Base-by-base conservation (phyloP, 2,888 invertebrate genomes). In the Pecten maximus region DNA sequence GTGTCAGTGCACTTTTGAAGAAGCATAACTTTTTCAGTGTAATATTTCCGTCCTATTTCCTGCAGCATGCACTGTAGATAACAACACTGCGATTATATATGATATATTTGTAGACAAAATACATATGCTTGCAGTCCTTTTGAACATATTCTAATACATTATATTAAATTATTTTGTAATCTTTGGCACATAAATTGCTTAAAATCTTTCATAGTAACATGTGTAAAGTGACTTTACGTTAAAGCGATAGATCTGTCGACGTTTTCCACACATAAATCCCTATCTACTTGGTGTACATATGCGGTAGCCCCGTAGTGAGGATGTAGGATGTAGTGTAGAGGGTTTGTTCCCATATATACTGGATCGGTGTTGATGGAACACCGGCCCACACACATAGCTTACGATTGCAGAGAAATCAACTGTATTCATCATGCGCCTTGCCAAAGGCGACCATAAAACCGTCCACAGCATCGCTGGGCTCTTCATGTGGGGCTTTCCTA, bases 361-460 rank as follows among this genome's bases (percentile, higher is more conserved):
- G 74, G 6, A 28, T 74, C 12, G 74, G 74, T 74, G 74, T 74
- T 74, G 74, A 74, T 74, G 74, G 74, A 74, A 74, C 74, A 74
- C 74, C 74, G 6, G 74, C 74, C 90, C 90, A 90, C 90, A 90
- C 90, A 90, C 90, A 88, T 86, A 44, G 44, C 50, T 86, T 87
- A 89, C 88, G 40, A 48, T 23, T 50, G 87, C 74, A 50, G 28
- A 74, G 74, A 74, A 74, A 74, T 74, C 74, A 74, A 50, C 39
- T 60, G 40, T 88, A 90, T 90, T 88, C 90, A 90, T 90, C 90
- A 90, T 87, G 74, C 39, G 74, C 87, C 74, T 74, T 86, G 90
- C 90, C 90, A 87, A 54, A 86, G 90, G 90, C 90, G 90, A 50
- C 50, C 88, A 88, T 90, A 90, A 90, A 90, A 90, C 88, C 48